Percentiles rank a stretch among this genome's conserved stretches.
Conservation (phyloP, 2,113 vertebrate species). For the Vulpes ferrilata region DNA sequence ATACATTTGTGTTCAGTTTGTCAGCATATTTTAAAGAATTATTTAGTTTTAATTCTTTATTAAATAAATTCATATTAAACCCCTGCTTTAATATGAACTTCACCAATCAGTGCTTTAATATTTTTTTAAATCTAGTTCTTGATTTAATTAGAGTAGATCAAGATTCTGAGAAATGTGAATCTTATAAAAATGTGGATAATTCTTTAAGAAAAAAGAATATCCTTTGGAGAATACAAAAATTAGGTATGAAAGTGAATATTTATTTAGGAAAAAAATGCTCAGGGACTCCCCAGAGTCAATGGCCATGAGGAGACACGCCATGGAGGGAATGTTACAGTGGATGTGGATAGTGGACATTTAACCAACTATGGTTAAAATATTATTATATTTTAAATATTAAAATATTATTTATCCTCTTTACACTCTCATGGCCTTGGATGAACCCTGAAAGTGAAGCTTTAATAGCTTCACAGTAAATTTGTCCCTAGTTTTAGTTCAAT, state of each 20-base stretch:
- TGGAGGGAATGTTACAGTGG: neutral
- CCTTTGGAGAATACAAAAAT: neutral
- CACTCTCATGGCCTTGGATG: neutral
- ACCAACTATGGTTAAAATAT: neutral
- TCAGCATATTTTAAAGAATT: slow-evolving; percentile 9
- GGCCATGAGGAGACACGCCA: neutral
- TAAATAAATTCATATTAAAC: too few relatives aligned
- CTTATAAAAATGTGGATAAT: neutral
- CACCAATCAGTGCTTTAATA: neutral
- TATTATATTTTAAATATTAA: neutral
- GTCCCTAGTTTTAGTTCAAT: neutral
- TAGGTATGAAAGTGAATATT: neutral
- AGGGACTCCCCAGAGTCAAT: neutral
- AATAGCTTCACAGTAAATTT: neutral
- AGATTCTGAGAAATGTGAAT: neutral
- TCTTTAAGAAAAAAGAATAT: neutral
- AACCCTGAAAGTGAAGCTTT: neutral
- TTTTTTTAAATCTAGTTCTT: neutral
- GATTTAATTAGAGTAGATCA: neutral
- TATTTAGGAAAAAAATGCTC: neutral
- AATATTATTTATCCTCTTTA: neutral
- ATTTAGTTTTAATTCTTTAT: neutral
- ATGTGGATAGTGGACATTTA: neutral
- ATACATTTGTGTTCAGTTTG: neutral
- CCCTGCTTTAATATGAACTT: neutral